Evolutionary conservation across 2,113 vertebrate species (phyloP), one percentile per base, ranked within the genome.

Genomic region (Sphyrna mokarran): DNA sequence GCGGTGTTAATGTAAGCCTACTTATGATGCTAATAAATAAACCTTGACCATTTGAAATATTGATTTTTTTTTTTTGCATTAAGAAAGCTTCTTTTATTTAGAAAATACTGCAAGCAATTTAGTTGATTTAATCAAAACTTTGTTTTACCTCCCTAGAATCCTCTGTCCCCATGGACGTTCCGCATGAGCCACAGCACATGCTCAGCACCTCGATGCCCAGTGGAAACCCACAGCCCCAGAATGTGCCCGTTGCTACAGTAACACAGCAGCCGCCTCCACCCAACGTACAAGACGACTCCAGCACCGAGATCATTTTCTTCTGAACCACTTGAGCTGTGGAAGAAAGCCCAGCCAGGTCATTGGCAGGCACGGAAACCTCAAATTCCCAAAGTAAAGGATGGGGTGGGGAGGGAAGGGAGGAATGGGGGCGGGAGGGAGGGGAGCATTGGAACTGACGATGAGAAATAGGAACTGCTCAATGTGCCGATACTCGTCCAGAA

Each of bases 291-390:
- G 94, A 95, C 0, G 94, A 95, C 23, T 33, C 69, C 29, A 43
- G 43, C 94, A 43, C 69, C 11, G 40, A 95, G 68, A 72, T 95
- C 69, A 95, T 95, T 48, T 95, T 95, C 94, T 95, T 95, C 94
- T 95, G 94, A 95, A 72, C 13, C 22, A 33, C 7, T 3, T 26
- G 9, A 48, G 40, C 68, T 1, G 23, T 43, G 48, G 23, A 54
- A 72, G 18, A 66, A 93, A 37, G 37, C 16, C 29, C 33, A n/a
- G 61, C 33, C 16, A 13, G 63, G 58, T n/a, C 58, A n/a, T 61
- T 20, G 89, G 58, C 1, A 3, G 63, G 7, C 33, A 0, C 0
- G 16, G 61, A 22, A 33, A 66, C 33, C 18, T 61, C 61, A 63
- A 90, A 18, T n/a, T 63, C 87, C 54, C 87, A 63, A 61, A 90